phyloP scores from a whole-genome alignment of 2,797 vertebrate species.

The Eutrigla gurnardus region DNA sequence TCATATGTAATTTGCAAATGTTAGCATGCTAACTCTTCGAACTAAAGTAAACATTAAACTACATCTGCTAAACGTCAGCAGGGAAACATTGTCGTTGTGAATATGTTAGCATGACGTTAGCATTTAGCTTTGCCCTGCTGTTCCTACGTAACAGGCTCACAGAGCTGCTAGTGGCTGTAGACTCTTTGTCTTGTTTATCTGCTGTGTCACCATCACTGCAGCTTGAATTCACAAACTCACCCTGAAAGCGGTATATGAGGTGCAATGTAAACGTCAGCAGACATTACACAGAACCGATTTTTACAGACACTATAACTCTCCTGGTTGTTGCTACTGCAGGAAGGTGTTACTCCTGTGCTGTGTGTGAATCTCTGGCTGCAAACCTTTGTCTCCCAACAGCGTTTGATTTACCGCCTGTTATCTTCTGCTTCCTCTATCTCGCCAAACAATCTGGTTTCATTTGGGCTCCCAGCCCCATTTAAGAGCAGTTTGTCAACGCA shows the following conservation, averaged over 20 bases:
- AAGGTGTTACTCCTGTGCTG: slow-evolving; percentile 61
- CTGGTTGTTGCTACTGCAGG: slow-evolving; percentile 45
- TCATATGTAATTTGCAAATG: neutral
- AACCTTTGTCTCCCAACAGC: slow-evolving; percentile 49
- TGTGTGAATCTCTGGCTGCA: slow-evolving; percentile 55
- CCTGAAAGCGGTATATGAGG: slow-evolving; percentile 8
- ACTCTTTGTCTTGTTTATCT: slow-evolving; percentile 14
- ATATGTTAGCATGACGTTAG: neutral
- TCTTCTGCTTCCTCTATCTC: slow-evolving; percentile 69
- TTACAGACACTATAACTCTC: slow-evolving; percentile 48
- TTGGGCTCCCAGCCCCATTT: slow-evolving; percentile 71
- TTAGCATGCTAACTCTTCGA: neutral
- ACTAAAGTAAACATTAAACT: neutral
- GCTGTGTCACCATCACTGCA: slow-evolving; percentile 11
- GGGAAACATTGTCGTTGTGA: neutral
- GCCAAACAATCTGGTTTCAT: slow-evolving; percentile 76
- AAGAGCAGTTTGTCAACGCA: slow-evolving; percentile 77
- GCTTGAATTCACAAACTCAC: slow-evolving; percentile 12
- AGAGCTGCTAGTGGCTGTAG: neutral
- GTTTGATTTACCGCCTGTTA: slow-evolving; percentile 70
- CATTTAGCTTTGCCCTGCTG: neutral
- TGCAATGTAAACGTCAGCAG: slow-evolving; percentile 53
- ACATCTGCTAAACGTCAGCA: neutral
- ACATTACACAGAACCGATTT: slow-evolving; percentile 38
- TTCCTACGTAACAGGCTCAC: neutral